Evolutionary conservation across 2,888 invertebrate genomes (phyloP).

Genomic region (Atrina japonica): DNA sequence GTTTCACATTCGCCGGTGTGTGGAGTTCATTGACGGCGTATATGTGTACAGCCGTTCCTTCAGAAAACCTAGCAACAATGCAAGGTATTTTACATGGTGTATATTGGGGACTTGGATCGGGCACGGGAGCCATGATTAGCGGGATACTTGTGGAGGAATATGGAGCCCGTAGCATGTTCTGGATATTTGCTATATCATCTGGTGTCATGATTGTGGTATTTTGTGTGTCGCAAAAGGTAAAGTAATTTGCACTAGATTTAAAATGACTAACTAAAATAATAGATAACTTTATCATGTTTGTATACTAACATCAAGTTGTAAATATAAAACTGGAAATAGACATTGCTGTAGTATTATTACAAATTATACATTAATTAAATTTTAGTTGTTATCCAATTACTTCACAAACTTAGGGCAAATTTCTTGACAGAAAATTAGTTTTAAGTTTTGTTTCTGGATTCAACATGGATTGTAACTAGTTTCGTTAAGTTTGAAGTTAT

Average conservation of each 20-base stretch:
- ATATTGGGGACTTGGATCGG: slow-evolving; percentile 60
- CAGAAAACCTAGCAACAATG: slow-evolving; percentile 55
- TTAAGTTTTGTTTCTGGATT: no score
- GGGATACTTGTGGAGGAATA: slow-evolving; percentile 50
- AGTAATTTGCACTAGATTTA: neutral
- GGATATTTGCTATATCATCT: slow-evolving; percentile 55
- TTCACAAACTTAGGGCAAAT: no score
- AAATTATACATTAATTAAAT: no score
- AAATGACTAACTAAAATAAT: no score
- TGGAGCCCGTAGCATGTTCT: slow-evolving; percentile 54
- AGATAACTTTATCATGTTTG: no score
- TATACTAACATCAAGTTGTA: no score
- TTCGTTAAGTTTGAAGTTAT: no score
- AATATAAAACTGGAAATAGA: no score
- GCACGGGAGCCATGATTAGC: slow-evolving; percentile 54
- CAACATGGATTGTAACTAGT: no score
- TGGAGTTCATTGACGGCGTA: slow-evolving; percentile 57
- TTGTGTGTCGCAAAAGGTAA: slow-evolving; percentile 52
- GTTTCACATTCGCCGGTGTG: slow-evolving; percentile 56
- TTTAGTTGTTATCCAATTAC: no score
- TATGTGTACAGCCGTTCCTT: slow-evolving; percentile 49
- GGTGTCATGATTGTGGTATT: slow-evolving; percentile 50
- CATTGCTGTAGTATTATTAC: no score
- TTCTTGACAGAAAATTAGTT: no score
- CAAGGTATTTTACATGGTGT: slow-evolving; percentile 61